Evolutionary conservation across 2,888 invertebrate species (phyloP).

Genomic region (Aspidiotus rigidus): DNA sequence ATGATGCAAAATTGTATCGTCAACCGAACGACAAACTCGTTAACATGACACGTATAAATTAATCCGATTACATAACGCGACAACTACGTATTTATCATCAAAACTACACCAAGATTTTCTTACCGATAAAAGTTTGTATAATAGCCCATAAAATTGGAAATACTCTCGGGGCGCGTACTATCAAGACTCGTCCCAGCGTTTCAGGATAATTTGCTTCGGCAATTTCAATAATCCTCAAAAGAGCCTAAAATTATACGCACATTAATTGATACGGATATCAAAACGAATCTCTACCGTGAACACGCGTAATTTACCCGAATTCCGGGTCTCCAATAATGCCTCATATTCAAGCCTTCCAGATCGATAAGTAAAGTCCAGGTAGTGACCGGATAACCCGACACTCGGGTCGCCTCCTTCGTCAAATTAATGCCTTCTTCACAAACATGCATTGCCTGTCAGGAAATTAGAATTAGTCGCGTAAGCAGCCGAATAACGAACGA

Average conservation of each 20-base stretch:
- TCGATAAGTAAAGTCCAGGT: conserved; percentile 86
- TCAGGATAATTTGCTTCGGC: conserved; percentile 93
- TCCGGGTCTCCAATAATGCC: conserved; percentile 90
- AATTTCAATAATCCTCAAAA: conserved; percentile 64
- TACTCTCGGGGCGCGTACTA: conserved; percentile 83
- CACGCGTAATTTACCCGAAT: conserved; percentile 50
- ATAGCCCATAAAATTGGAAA: conserved; percentile 94
- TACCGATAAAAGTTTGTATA: conserved; percentile 85
- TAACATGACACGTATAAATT: too few species aligned
- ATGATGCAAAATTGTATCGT: too few species aligned
- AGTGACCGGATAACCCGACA: conserved; percentile 71
- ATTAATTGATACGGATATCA: not conserved
- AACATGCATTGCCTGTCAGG: conserved; percentile 62
- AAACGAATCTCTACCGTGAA: not conserved
- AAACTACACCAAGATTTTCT: conserved; percentile 37
- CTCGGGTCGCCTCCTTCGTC: conserved; percentile 74
- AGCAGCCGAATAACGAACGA: conserved; percentile 7
- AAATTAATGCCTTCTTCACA: conserved; percentile 84
- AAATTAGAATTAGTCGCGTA: not conserved
- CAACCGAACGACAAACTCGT: too few species aligned
- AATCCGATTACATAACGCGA: too few species aligned
- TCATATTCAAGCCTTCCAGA: conserved; percentile 87
- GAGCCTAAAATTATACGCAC: conserved; percentile 44
- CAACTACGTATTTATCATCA: too few species aligned
- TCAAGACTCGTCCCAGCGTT: conserved; percentile 82